Percentiles rank a stretch among this genome's conserved stretches.
Evolutionary conservation across 2,113 vertebrate species (phyloP).

Genomic region (Scomber japonicus): DNA sequence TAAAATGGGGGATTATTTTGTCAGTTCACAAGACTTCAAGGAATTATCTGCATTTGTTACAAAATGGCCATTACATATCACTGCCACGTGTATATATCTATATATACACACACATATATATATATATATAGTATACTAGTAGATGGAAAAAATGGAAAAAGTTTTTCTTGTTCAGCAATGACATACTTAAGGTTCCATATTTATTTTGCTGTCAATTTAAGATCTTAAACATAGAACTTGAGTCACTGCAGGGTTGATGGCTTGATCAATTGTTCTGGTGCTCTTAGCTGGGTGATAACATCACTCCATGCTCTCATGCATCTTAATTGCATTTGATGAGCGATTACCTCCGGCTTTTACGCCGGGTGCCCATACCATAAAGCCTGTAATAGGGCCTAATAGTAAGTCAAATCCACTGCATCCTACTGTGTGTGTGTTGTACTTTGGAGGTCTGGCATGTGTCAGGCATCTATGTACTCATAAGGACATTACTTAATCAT

Average conservation of each 20-base stretch:
- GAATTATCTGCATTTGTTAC: not conserved
- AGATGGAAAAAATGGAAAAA: not conserved
- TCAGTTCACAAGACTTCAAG: too few relatives aligned
- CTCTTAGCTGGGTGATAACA: slow-evolving; percentile 69
- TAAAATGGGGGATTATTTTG: too few relatives aligned
- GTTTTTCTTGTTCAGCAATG: not conserved
- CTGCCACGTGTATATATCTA: not conserved
- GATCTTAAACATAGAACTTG: slow-evolving; percentile 38
- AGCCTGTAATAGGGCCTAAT: slow-evolving; percentile 66
- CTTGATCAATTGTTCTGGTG: slow-evolving; percentile 43
- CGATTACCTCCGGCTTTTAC: slow-evolving; percentile 59
- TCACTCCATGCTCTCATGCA: slow-evolving; percentile 67
- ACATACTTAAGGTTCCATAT: not conserved
- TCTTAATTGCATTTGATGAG: slow-evolving; percentile 72
- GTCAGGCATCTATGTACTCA: slow-evolving; percentile 45
- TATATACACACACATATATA: too few relatives aligned
- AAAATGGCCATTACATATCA: not conserved
- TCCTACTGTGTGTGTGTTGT: slow-evolving; percentile 46
- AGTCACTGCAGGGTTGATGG: slow-evolving; percentile 44
- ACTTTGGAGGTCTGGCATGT: slow-evolving; percentile 64
- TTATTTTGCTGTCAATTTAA: slow-evolving; percentile 30
- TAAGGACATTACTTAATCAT: slow-evolving; percentile 44
- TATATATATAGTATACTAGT: too few relatives aligned
- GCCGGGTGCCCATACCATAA: slow-evolving; percentile 48
- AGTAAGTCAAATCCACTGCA: slow-evolving; percentile 56